Percentiles rank a stretch among this genome's conserved stretches.
These are phyloP conservation scores for Acholoe squamosa DNA, from an alignment of 2,888 invertebrate species.

Conservation along the genomic window DNA sequence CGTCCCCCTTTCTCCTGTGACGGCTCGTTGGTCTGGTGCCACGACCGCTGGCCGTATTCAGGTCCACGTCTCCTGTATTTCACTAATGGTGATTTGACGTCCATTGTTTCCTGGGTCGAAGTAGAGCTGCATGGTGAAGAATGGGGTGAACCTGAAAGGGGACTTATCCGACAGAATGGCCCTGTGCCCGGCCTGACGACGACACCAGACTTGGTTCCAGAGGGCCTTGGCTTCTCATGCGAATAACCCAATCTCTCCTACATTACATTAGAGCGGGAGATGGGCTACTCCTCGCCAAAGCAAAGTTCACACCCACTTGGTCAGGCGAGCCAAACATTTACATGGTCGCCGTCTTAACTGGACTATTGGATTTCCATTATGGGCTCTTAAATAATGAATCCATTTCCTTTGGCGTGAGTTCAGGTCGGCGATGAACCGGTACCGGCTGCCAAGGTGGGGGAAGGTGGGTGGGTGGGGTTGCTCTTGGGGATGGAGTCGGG, in stretches of 20 bases:
- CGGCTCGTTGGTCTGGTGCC: background rate
- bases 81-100: slow-evolving; percentile 49
- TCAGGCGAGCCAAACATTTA: slow-evolving; percentile 51
- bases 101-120: slow-evolving; percentile 47
- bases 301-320: slow-evolving; percentile 57
- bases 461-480: background rate
- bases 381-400: slow-evolving; percentile 53
- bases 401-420: slow-evolving; percentile 18
- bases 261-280: slow-evolving; percentile 2
- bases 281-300: background rate
- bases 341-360: slow-evolving; percentile 43
- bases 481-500: background rate
- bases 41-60: slow-evolving; percentile 3
- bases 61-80: background rate
- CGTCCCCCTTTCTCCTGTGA: background rate
- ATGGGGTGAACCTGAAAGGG: slow-evolving; percentile 29
- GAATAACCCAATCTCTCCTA: background rate
- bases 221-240: background rate
- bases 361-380: slow-evolving; percentile 55
- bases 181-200: background rate
- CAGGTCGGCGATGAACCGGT: slow-evolving; percentile 25
- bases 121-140: background rate
- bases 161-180: slow-evolving; percentile 19
- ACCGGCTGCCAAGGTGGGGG: background rate
- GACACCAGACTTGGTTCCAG: background rate